phyloP scores from a whole-genome alignment of 1,140 invertebrate genomes.

The Drosophila tsacasi region DNA sequence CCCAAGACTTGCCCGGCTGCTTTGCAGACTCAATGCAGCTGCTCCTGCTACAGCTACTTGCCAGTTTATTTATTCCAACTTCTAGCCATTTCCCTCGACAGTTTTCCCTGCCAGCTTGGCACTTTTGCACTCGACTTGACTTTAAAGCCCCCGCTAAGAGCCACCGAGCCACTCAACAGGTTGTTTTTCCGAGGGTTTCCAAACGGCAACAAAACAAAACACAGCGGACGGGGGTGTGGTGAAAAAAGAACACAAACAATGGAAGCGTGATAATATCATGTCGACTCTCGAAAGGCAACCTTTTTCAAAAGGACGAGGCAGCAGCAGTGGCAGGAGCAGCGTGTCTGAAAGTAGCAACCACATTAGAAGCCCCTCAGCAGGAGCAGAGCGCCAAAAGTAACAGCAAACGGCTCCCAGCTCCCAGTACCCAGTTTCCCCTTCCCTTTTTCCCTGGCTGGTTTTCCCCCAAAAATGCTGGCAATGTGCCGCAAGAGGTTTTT shows the following conservation, averaged over 20 bases:
- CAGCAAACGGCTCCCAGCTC: conserved; percentile 12
- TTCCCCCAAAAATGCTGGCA: conserved; percentile 67
- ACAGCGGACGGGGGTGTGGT: background rate
- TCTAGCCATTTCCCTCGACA: conserved; percentile 7
- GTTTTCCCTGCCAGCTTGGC: conserved; percentile 30
- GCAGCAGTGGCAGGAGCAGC: background rate
- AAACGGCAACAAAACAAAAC: conserved; percentile 23
- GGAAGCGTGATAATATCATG: conserved; percentile 79
- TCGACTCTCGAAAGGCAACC: conserved; percentile 77
- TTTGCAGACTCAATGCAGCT: conserved; percentile 46
- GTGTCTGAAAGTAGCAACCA: conserved; percentile 45
- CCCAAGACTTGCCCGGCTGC: conserved; percentile 21
- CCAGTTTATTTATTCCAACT: conserved; percentile 19
- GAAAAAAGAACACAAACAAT: conserved; percentile 62
- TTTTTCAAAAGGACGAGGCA: conserved; percentile 45
- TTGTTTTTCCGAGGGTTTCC: conserved; percentile 43
- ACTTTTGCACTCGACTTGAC: conserved; percentile 72
- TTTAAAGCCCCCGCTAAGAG: conserved; percentile 58
- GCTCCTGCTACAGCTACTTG: conserved; percentile 26
- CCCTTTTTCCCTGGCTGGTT: background rate
- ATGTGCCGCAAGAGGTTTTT: conserved; percentile 49
- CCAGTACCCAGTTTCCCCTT: background rate
- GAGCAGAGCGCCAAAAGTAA: conserved; percentile 52
- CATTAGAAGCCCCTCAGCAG: conserved; percentile 64
- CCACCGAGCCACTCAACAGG: conserved; percentile 57